Evolutionary conservation across 2,113 vertebrate species (phyloP), one percentile per base, ranked within the genome.

Genomic region (Xenopus borealis): DNA sequence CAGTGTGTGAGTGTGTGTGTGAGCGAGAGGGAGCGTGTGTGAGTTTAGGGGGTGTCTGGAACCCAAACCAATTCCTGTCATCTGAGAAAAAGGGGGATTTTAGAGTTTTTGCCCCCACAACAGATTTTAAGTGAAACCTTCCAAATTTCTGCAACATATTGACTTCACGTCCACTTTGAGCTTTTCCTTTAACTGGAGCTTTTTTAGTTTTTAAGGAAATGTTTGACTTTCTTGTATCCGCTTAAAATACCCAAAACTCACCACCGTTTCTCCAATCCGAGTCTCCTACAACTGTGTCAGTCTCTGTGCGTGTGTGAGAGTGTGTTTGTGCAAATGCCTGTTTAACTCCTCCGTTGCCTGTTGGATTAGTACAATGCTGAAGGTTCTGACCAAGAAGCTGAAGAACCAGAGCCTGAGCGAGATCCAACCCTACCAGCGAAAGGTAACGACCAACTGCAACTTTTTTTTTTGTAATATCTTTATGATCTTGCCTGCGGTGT

Each of bases 321-420:
- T 73, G 73, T 78, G 64, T 66, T 44, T 40, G 73, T 69, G 66
- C 40, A 27, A 45, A 69, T 69, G 66, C 23, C 0, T 68, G 77
- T 75, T 83, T 82, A 85, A 85, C 86, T 77, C 81, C 71, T 83
- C 79, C 80, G 78, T 79, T 72, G 67, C 72, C 67, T 10, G 53
- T 66, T 68, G 18, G 70, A 78, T 62, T 46, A 84, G 73, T 86
- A 88, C 85, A 83, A 88, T 96, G 95, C 86, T 96, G 81, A 95
- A 94, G 89, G 89, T 92, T 78, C 82, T 96, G 80, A 96, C 95
- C 62, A 94, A 95, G 89, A 94, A 96, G 85, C 91, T 96, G 53
- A 89, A 90, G 83, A 92, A 91, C 86, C 95, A 96, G 73, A 94
- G 90, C 62, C 87, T 96, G 75, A 95, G 90, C 81, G 95, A 96